Base-by-base conservation (phyloP, 2,888 invertebrate genomes). In the Lithophane semibrunnea region DNA sequence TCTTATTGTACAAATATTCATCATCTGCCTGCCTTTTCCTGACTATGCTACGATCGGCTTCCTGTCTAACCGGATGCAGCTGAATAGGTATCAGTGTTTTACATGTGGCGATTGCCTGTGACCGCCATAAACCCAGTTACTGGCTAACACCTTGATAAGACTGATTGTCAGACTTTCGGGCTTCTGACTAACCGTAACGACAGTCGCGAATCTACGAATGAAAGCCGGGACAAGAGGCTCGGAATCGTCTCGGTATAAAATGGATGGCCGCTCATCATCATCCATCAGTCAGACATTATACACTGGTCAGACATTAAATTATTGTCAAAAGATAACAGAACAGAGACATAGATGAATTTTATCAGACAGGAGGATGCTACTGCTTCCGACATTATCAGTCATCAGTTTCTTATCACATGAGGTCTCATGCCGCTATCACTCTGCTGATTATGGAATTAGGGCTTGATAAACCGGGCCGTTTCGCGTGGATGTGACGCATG, bases 351-450 rank as follows among this genome's bases (percentile, higher is more conserved):
- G 9, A 78, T 58, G 13, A 13, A n/a, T 29, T 47, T 16, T 42
- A 68, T 68, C 68, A 56, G 29, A 24, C 21, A 56, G 24, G 42
- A 67, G 54, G 79, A 56, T 29, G 79, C 58, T 69, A 29, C 58
- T n/a, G 56, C 29, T n/a, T n/a, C 13, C 18, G 44, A 77, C n/a
- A 47, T 47, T 47, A 66, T 65, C 78, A 75, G 29, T 24, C 58
- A 47, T 16, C 44, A 47, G 1, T 16, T 52, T 77, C 5, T 68
- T 76, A 79, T 77, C 79, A 78, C 21, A 21, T 21, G 12, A 8
- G 54, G 37, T 70, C 18, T 16, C n/a, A 60, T 13, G 8, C n/a
- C 29, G 71, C 29, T 79, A 60, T 71, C 71, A 68, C 24, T 78
- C 1, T 29, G 18, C 37, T 61, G 44, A 37, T 72, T 52, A 44